Percentiles rank a stretch among this genome's conserved stretches.
These are phyloP conservation scores for Dascyllus trimaculatus DNA, from an alignment of 2,113 vertebrate genomes.

Conservation along the genomic window DNA sequence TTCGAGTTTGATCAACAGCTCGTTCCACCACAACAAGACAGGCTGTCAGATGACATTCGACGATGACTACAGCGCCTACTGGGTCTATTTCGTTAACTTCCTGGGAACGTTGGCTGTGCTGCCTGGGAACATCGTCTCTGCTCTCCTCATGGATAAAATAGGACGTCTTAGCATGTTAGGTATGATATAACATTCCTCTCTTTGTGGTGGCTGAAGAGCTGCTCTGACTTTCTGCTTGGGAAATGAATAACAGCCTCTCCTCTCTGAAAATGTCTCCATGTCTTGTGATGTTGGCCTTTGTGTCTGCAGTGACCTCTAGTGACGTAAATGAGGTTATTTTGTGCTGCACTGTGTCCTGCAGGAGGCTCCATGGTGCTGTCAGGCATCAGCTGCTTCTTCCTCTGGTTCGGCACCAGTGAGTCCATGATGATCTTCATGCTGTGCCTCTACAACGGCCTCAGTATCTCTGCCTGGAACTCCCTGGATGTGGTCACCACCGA, in stretches of 20 bases:
- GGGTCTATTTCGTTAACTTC: constrained; percentile 99
- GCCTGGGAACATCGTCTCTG: constrained; percentile 97
- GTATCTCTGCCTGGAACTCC: constrained; percentile 98
- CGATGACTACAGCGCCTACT: constrained; percentile 98
- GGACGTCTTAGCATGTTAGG: constrained; percentile 97
- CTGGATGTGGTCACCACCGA: constrained; percentile 97
- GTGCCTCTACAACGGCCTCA: constrained; percentile 97
- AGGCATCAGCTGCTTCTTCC: constrained; percentile 98
- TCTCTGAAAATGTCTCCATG: not conserved
- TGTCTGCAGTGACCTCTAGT: constrained; percentile 5
- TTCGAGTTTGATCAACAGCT: constrained; percentile 91
- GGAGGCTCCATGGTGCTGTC: constrained; percentile 99
- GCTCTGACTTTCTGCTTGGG: not conserved
- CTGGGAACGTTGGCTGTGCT: constrained; percentile 96
- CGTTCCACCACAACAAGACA: constrained; percentile 92
- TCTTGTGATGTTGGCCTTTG: constrained; percentile 7
- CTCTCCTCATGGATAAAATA: constrained; percentile 98
- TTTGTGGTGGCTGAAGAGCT: not conserved
- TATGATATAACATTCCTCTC: constrained; percentile 66
- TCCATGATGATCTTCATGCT: constrained; percentile 99
- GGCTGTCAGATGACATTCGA: constrained; percentile 97
- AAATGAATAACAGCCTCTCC: not conserved
- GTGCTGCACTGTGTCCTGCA: constrained; percentile 63
- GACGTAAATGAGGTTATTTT: not conserved
- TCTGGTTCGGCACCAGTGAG: constrained; percentile 98